Evolutionary conservation across 2,797 vertebrate species (phyloP).

Genomic region (Hylomyscus alleni): DNA sequence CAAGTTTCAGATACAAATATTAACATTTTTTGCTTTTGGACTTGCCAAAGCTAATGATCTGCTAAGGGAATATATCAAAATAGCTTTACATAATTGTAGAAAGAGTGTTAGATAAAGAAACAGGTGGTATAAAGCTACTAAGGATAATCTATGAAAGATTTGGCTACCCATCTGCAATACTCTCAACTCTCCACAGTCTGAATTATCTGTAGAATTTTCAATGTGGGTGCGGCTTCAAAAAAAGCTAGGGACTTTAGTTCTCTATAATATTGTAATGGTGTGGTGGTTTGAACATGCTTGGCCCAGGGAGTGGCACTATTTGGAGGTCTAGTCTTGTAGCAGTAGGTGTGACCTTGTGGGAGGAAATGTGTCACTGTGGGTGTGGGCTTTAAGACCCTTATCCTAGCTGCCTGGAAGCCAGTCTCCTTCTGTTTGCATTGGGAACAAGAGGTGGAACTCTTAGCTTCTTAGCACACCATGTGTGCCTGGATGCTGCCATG

Average conservation of each 20-base stretch:
- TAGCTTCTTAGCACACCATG: not conserved
- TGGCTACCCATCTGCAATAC: not conserved
- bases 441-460: not conserved
- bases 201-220: not conserved
- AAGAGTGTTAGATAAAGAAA: not conserved
- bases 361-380: not conserved
- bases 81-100: not conserved
- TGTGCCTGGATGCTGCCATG: not conserved
- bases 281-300: not conserved
- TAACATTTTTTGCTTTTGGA: not conserved
- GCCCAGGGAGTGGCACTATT: not conserved
- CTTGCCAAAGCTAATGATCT: not conserved
- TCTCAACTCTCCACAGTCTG: not conserved
- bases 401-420: not conserved
- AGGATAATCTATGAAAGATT: not conserved
- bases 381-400: not conserved
- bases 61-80: not conserved
- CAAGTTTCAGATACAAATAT: not conserved
- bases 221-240: not conserved
- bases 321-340: not conserved
- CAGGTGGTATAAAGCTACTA: not conserved
- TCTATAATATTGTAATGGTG: not conserved
- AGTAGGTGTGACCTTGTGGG: not conserved
- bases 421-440: not conserved
- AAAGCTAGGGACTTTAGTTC: not conserved